Evolutionary conservation across 1,140 invertebrate genomes (phyloP), one percentile per base, ranked within the genome.

Genomic region (Zophobas morio): DNA sequence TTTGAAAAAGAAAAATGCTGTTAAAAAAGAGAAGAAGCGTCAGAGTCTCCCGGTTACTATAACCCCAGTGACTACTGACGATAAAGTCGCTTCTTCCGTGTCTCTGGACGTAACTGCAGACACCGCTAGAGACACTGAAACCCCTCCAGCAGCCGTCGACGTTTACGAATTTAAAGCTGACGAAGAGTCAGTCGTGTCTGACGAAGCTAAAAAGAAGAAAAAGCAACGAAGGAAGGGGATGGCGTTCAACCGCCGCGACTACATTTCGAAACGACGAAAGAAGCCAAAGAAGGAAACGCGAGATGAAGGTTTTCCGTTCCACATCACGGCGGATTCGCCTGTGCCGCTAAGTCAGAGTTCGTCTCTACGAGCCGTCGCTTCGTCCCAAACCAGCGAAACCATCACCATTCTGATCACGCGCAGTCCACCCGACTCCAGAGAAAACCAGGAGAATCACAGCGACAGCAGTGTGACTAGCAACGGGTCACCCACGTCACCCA

Each of bases 91-190:
- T 20, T 20, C 20, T 20, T 20, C 20, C 20, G 20, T 20, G 0
- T 20, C 20, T 20, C 20, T 20, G 20, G 20, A 20, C 20, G 20
- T 20, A 20, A 20, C 20, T 20, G 20, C 20, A 20, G 20, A 20
- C 20, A 20, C 20, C 20, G 20, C 20, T 20, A 20, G 20, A 20
- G 20, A 20, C 20, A 20, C 42, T 8, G 6, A 46, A 46, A 3
- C 3, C 6, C 40, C 6, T 46, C 42, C 42, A 8, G 6, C 42
- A 33, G 6, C 54, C 0, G 37, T 4, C 20, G 40, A 47, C 39
- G 20, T 66, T 42, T 66, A 66, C 8, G 60, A 66, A 42, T 66
- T 66, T 42, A 66, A 40, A 42, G 20, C 2, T 40, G 60, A 66
- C 1, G n/a, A 66, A 3, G 60, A 66, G 1, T 0, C 35, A 1